phyloP scores from a whole-genome alignment of 2,797 vertebrate species.

The Lindbergichthys nudifrons region DNA sequence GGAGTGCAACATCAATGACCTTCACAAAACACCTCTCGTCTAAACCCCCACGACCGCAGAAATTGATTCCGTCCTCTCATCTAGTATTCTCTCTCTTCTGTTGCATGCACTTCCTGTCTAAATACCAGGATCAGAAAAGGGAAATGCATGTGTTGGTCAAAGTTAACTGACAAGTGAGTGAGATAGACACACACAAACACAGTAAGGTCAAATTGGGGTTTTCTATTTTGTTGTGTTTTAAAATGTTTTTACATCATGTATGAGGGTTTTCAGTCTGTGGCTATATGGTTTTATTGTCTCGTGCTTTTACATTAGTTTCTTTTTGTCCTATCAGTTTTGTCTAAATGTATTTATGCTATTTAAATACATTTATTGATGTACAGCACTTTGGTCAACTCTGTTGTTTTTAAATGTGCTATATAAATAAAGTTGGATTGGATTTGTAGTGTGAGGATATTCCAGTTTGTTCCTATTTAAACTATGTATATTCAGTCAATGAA shows the following conservation, averaged over 20 bases:
- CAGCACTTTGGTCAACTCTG: too few relatives aligned
- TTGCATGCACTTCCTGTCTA: neutral
- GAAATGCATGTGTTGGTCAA: slow-evolving; percentile 2
- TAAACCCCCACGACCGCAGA: slow-evolving; percentile 24
- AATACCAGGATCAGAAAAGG: neutral
- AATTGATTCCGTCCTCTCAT: slow-evolving; percentile 35
- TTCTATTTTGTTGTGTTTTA: too few relatives aligned
- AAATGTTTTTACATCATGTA: too few relatives aligned
- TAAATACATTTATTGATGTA: too few relatives aligned
- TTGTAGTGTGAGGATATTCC: slow-evolving; percentile 3
- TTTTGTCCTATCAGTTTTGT: too few relatives aligned
- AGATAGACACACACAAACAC: neutral
- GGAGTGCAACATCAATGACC: slow-evolving; percentile 55
- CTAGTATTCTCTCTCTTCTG: slow-evolving; percentile 2
- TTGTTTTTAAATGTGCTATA: too few relatives aligned
- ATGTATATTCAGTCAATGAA: too few relatives aligned
- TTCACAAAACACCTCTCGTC: slow-evolving; percentile 57
- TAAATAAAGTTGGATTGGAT: too few relatives aligned
- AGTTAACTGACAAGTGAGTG: neutral
- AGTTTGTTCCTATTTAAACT: neutral
- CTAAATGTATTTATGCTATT: too few relatives aligned
- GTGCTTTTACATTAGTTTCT: too few relatives aligned
- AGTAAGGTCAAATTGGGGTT: neutral
- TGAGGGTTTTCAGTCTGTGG: too few relatives aligned
- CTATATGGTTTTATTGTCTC: too few relatives aligned